A percentile compares a stretch with the other conserved stretches of the same genome.
Conservation (phyloP, 2,797 vertebrate genomes). For the Hozukius guyotensis region DNA sequence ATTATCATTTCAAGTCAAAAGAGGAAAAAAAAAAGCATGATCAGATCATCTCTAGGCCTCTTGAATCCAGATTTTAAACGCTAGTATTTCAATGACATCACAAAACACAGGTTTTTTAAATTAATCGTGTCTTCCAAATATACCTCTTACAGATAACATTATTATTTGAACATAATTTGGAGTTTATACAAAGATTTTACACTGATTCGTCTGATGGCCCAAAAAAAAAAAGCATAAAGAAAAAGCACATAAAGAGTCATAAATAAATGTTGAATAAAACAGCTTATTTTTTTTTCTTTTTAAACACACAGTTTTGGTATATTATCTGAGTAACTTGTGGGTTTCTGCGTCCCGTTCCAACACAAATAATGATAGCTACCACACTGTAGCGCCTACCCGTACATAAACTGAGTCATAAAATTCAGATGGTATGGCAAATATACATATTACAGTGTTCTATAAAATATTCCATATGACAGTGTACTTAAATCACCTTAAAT, state of each 20-base stretch:
- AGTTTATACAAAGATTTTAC: conserved; percentile 41
- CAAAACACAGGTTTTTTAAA: conserved; percentile 36
- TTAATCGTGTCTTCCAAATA: conserved; percentile 25
- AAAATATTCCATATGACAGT: conserved; percentile 71
- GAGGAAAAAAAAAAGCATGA: conserved; percentile 17
- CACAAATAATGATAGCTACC: conserved; percentile 73
- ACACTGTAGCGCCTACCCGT: conserved; percentile 73
- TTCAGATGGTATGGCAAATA: conserved; percentile 69
- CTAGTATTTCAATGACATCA: conserved; percentile 16
- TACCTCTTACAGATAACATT: conserved; percentile 35
- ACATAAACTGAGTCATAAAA: conserved; percentile 57
- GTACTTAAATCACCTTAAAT: conserved; percentile 75
- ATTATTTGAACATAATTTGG: conserved; percentile 42
- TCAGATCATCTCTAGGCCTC: conserved; percentile 27
- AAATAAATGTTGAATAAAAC: conserved; percentile 76
- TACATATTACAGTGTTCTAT: conserved; percentile 76
- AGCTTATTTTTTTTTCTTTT: conserved; percentile 64
- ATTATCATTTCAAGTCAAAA: conserved; percentile 73
- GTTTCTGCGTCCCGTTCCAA: conserved; percentile 53
- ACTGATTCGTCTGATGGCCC: conserved; percentile 38
- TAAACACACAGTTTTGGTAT: conserved; percentile 71
- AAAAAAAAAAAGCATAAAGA: conserved; percentile 18
- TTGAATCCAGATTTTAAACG: conserved; percentile 35
- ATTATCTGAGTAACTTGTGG: conserved; percentile 71
- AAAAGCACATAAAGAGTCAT: conserved; percentile 58